Conservation (phyloP, 2,113 vertebrate genomes). For the Gobius niger region DNA sequence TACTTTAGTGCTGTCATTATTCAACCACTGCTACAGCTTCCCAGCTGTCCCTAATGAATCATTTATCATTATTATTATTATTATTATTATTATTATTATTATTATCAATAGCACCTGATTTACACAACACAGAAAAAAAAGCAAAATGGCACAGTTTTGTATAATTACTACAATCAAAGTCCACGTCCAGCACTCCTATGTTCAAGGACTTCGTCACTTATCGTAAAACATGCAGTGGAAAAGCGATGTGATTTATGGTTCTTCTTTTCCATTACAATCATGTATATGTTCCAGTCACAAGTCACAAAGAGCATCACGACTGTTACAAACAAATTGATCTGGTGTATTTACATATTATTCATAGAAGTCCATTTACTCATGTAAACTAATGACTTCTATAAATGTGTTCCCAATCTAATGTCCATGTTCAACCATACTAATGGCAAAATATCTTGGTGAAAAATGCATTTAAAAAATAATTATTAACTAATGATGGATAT, state of each 20-base stretch:
- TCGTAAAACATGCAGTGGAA: slow-evolving; percentile 24
- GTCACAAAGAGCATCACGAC: not conserved
- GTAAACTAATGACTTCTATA: too few relatives aligned
- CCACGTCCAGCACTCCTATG: not conserved
- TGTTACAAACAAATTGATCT: not conserved
- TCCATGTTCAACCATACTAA: too few relatives aligned
- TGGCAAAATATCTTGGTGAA: too few relatives aligned
- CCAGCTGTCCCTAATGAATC: not conserved
- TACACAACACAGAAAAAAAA: not conserved
- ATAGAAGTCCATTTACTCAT: too few relatives aligned
- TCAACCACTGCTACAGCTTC: not conserved
- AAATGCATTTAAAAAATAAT: too few relatives aligned
- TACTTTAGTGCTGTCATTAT: not conserved
- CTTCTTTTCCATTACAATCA: not conserved
- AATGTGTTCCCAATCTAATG: too few relatives aligned
- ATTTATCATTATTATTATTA: not conserved
- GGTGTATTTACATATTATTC: too few relatives aligned
- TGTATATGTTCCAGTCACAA: not conserved
- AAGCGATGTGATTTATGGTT: slow-evolving; percentile 26
- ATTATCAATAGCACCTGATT: not conserved
- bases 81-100: too few relatives aligned
- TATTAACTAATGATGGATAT: too few relatives aligned
- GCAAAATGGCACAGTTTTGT: not conserved
- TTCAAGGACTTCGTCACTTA: slow-evolving; percentile 33
- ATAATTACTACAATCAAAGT: slow-evolving; percentile 16